Conservation (phyloP, 2,113 vertebrate species). For the Alces alces region DNA sequence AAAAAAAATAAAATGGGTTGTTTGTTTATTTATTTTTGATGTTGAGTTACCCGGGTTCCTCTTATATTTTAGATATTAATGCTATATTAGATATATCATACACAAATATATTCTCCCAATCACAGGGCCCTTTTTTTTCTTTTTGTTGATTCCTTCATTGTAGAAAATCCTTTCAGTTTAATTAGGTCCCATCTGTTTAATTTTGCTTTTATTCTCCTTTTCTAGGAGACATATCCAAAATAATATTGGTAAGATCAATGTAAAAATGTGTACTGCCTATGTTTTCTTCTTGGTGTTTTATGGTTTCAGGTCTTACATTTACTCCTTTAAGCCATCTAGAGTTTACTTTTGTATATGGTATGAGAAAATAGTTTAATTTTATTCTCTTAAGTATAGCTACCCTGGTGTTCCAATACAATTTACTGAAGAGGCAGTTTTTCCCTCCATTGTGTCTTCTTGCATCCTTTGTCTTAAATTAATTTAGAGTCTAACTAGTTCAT, state of each 20-base stretch:
- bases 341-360: background rate
- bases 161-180: background rate
- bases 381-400: background rate
- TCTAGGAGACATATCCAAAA: background rate
- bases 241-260: background rate
- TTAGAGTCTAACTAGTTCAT: background rate
- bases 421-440: background rate
- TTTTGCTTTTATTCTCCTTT: background rate
- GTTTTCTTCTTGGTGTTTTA: background rate
- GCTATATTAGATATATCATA: background rate
- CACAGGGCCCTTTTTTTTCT: background rate
- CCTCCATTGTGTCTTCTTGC: background rate
- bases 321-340: background rate
- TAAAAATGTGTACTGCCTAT: background rate
- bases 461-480: background rate
- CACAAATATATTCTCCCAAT: background rate
- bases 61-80: background rate
- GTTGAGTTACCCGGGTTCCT: background rate
- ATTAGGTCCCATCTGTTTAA: background rate
- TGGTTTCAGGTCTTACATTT: background rate
- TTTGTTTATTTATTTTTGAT: background rate
- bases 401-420: background rate
- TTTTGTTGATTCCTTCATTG: background rate
- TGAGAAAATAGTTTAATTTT: background rate
- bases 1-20: background rate